Base-by-base conservation (phyloP, 2,888 invertebrate species). In the Drosophila ustulata region DNA sequence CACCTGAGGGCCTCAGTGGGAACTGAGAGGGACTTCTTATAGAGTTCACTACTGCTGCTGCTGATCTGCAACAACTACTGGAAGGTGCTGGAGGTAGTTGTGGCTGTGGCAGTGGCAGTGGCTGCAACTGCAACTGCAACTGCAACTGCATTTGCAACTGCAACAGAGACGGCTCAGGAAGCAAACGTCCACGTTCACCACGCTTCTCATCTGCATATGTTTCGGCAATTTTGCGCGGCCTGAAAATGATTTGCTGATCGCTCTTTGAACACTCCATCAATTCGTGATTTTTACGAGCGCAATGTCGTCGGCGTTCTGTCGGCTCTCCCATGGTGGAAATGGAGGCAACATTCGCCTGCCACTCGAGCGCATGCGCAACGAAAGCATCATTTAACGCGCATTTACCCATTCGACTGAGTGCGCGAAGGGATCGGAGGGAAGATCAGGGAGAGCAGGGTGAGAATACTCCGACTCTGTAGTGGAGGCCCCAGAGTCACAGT, bases 271-370 rank as follows among this genome's bases (percentile, higher is more conserved):
- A 91, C 90, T 91, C 90, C 91, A 91, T 91, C 90, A 91, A 91
- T 91, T 91, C 90, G 90, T 91, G 91, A 91, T 91, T 90, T 90
- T 91, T 91, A 91, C 84, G 91, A 91, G 89, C 90, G 78, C 90
- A 89, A 89, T 88, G 88, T 89, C 82, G 85, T 79, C 71, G 66
- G 63, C 57, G 64, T 65, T 57, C 34, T 47, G 46, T 37, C 4
- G 11, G 57, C 59, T 46, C 74, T 67, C 67, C 57, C 37, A 49
- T 51, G 28, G 30, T 64, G 64, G 53, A 53, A 51, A 59, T 65
- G 68, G 37, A 52, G 51, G 67, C 67, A 66, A 39, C 65, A 64
- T 55, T 71, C 69, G 49, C 47, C 61, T 43, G 66, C 65, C 59
- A 72, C 65, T 74, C 64, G 64, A 76, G 77, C 72, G 77, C 82